Evolutionary conservation across 2,797 vertebrate genomes (phyloP).

Genomic region (Takifugu ocellatus): DNA sequence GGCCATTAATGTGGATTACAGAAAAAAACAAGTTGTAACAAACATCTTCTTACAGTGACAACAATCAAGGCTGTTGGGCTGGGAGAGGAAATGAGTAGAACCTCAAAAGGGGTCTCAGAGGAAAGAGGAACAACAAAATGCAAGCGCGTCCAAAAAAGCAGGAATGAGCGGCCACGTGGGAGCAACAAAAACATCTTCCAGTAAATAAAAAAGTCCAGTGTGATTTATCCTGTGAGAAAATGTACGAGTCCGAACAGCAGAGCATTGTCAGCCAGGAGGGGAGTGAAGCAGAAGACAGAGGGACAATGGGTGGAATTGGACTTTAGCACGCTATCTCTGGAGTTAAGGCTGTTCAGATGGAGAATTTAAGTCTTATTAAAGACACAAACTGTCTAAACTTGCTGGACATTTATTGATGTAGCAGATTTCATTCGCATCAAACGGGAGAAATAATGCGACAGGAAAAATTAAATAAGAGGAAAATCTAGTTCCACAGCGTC

Average conservation of each 20-base stretch:
- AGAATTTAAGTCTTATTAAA: conserved; percentile 11
- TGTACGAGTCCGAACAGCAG: conserved; percentile 28
- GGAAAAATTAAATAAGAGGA: too few species aligned
- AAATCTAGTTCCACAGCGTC: too few species aligned
- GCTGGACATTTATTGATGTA: too few species aligned
- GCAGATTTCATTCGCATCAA: too few species aligned
- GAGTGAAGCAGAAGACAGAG: conserved; percentile 3
- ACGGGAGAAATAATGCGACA: too few species aligned
- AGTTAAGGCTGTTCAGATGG: conserved; percentile 26
- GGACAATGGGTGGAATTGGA: conserved; percentile 17
- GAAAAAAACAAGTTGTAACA: conserved; percentile 8
- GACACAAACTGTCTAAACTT: conserved; percentile 1
- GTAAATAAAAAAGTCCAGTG: conserved; percentile 65
- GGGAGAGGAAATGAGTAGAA: conserved; percentile 38
- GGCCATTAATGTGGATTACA: too few species aligned
- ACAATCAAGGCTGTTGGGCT: conserved; percentile 23
- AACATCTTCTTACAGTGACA: conserved; percentile 40
- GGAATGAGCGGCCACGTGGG: conserved; percentile 45
- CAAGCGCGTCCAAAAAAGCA: conserved; percentile 31
- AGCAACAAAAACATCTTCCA: conserved; percentile 56
- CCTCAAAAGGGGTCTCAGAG: conserved; percentile 37
- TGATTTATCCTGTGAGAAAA: conserved; percentile 57
- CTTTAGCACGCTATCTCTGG: conserved; percentile 22
- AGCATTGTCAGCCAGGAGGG: conserved; percentile 41
- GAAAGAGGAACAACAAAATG: conserved; percentile 40